Percentiles rank a stretch among this genome's conserved stretches.
These are phyloP conservation scores for Pelobates cultripes DNA, from an alignment of 2,797 vertebrate species.

Conservation along the genomic window DNA sequence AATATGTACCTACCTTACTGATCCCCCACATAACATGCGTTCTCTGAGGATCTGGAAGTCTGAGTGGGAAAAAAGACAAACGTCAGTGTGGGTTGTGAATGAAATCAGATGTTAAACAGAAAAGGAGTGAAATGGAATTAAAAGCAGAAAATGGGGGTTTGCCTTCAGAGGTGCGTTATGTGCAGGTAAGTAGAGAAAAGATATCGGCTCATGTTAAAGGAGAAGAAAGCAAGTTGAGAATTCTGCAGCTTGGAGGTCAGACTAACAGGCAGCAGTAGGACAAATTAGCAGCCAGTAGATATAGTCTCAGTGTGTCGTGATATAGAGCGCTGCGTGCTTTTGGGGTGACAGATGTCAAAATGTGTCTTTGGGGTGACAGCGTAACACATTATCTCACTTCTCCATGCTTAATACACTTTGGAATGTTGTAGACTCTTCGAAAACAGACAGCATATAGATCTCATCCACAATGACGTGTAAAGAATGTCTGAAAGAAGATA, in stretches of 20 bases:
- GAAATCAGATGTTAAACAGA: too few species aligned
- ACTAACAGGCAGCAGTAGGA: neutral
- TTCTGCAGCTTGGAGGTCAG: neutral
- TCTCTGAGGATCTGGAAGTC: slow-evolving; percentile 93
- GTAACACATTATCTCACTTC: slow-evolving; percentile 73
- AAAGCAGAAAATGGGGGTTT: too few species aligned
- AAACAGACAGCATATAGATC: slow-evolving; percentile 95
- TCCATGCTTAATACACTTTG: slow-evolving; percentile 87
- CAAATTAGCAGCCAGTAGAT: neutral
- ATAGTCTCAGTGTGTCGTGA: too few species aligned
- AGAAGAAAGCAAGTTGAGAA: neutral
- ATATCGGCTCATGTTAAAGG: too few species aligned
- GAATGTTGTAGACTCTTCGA: slow-evolving; percentile 82
- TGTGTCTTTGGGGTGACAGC: neutral
- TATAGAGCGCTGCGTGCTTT: too few species aligned
- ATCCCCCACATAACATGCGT: slow-evolving; percentile 95
- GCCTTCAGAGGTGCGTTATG: too few species aligned
- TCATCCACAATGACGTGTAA: slow-evolving; percentile 93
- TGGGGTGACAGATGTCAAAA: neutral
- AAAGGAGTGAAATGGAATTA: too few species aligned
- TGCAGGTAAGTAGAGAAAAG: too few species aligned
- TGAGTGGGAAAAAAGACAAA: slow-evolving; percentile 61
- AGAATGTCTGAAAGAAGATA: slow-evolving; percentile 75
- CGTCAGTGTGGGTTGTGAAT: too few species aligned
- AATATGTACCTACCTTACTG: slow-evolving; percentile 80